Evolutionary conservation across 2,888 invertebrate species (phyloP), one percentile per base, ranked within the genome.

Genomic region (Agrotis puta): DNA sequence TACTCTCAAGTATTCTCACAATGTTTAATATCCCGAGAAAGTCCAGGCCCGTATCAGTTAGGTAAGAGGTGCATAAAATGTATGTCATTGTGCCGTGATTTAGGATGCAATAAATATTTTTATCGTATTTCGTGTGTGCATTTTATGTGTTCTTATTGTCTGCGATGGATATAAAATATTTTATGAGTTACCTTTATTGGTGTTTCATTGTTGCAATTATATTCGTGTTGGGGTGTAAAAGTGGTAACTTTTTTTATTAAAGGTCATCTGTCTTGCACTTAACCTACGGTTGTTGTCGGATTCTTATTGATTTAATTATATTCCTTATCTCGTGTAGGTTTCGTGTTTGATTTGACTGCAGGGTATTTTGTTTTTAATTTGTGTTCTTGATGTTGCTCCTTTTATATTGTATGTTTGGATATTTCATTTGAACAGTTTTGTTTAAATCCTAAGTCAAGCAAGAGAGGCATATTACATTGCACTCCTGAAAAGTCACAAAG

Each of bases 31-130:
- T 59, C 62, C 57, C 70, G 5, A 24, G 27, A 43, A 47, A 70
- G 16, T 57, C 22, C 81, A 83, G 76, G 22, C 0, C 64, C 81
- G 81, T 24, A 82, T 74, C 43, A 58, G 64, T 62, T 48, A 45
- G 45, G 59, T 51, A 69, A 53, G 45, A 47, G 69, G 66, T 76
- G 77, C 74, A 84, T 81, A 81, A 79, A 84, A 81, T 81, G 27
- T 66, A 74, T 53, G 27, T 24, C 43, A 70, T 64, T 72, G 63
- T 64, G 20, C 58, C 47, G 62, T 71, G 70, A 83, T 83, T 77
- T 64, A 83, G 48, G 73, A 47, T 78, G 74, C 68, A 75, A 85
- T 85, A 84, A 85, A 85, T 77, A 84, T 64, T 79, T 83, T 84
- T 85, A 84, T 74, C 66, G 62, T 57, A 65, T 69, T 78, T 70